Conservation (phyloP, 1,140 invertebrate genomes). For the Panulirus ornatus region DNA sequence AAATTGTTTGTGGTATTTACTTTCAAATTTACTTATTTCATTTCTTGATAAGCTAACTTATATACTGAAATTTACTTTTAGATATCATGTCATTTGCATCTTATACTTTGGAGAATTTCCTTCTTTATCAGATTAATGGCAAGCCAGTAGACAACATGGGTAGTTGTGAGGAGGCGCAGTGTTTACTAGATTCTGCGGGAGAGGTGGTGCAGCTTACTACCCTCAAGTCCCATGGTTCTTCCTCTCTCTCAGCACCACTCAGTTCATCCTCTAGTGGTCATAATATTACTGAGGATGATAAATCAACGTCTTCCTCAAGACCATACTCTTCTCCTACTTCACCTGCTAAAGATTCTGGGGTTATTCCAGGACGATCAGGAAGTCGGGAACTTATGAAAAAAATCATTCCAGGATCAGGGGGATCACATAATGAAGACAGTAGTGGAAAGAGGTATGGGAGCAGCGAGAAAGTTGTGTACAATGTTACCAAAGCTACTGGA, state of each 20-base stretch:
- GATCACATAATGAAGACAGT: constrained; percentile 51
- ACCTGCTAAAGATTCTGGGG: constrained; percentile 53
- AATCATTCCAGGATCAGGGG: constrained; percentile 63
- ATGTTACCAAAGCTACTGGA: constrained; percentile 71
- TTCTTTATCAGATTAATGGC: constrained; percentile 73
- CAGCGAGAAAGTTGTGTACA: constrained; percentile 73
- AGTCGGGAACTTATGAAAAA: constrained; percentile 68
- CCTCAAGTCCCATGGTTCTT: constrained; percentile 71
- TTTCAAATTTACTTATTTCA: too few relatives aligned
- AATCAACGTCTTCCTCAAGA: constrained; percentile 57
- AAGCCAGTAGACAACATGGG: constrained; percentile 69
- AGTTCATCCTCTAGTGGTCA: constrained; percentile 68
- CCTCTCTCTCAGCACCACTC: constrained; percentile 53
- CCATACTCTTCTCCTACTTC: constrained; percentile 66
- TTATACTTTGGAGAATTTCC: too few relatives aligned
- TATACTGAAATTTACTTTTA: too few relatives aligned
- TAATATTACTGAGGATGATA: constrained; percentile 70
- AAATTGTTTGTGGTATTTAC: too few relatives aligned
- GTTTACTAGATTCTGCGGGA: constrained; percentile 69
- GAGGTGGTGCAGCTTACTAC: constrained; percentile 74
- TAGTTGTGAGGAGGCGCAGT: constrained; percentile 72
- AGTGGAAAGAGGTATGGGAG: constrained; percentile 69
- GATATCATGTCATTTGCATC: too few relatives aligned
- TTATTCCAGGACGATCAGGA: constrained; percentile 55
- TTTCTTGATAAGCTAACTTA: too few relatives aligned